Percentiles rank a stretch among this genome's conserved stretches.
Conservation (phyloP, 2,888 invertebrate species). For the Rotaria sp. region DNA sequence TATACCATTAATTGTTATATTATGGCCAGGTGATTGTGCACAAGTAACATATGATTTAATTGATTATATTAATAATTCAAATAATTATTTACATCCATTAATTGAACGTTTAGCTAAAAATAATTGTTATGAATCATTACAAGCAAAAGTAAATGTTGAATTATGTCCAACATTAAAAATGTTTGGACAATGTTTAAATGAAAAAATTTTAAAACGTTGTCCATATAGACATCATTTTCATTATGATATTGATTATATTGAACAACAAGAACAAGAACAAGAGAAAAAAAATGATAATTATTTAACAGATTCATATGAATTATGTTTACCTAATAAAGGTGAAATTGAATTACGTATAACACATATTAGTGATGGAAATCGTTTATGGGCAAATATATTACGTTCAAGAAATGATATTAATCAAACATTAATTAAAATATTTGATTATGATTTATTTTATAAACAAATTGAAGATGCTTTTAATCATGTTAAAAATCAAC, state of each 20-base stretch:
- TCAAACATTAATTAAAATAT: neutral
- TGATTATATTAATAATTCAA: neutral
- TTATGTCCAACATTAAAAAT: constrained; percentile 23
- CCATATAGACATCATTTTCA: constrained; percentile 20
- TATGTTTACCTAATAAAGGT: neutral
- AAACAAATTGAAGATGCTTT: neutral
- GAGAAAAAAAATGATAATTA: neutral
- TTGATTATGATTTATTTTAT: neutral
- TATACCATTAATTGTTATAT: neutral
- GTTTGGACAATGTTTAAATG: neutral
- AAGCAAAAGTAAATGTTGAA: neutral
- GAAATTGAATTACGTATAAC: constrained; percentile 15
- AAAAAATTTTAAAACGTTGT: constrained; percentile 1
- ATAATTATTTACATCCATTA: constrained; percentile 13
- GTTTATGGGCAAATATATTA: neutral
- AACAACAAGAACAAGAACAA: neutral
- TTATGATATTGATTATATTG: constrained; percentile 24
- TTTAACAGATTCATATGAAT: neutral
- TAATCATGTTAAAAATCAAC: neutral
- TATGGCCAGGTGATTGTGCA: constrained; percentile 26
- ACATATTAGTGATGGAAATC: constrained; percentile 22
- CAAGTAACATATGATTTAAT: constrained; percentile 19
- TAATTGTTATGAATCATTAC: constrained; percentile 1
- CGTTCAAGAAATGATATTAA: neutral
- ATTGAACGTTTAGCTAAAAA: constrained; percentile 17